Conservation (phyloP, 2,888 invertebrate genomes). For the Lottia gigantea region DNA sequence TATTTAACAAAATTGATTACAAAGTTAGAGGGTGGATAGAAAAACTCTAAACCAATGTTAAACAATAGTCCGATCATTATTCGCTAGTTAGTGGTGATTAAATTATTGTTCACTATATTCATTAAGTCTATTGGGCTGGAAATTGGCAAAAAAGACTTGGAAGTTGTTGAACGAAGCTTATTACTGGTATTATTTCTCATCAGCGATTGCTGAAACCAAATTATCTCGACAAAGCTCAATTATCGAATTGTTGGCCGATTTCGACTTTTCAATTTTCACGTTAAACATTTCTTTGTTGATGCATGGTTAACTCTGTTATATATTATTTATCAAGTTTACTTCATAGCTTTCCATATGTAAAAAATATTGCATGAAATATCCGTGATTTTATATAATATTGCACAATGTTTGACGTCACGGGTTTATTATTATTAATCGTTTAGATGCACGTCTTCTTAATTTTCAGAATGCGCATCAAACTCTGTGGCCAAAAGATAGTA, state of each 20-base stretch:
- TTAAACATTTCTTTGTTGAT: no score
- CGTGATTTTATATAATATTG: no score
- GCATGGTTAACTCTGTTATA: no score
- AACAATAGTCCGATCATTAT: neutral
- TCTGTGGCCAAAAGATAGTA: no score
- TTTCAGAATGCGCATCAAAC: no score
- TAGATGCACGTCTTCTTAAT: no score
- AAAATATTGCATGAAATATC: no score
- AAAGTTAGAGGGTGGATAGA: neutral
- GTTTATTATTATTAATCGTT: no score
- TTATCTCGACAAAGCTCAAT: neutral
- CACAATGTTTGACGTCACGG: no score
- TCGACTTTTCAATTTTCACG: neutral
- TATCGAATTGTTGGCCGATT: neutral
- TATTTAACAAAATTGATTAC: slow-evolving; percentile 22
- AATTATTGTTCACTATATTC: neutral
- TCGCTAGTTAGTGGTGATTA: neutral
- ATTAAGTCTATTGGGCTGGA: neutral
- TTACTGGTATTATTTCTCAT: neutral
- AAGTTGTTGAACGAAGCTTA: neutral
- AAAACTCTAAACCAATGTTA: neutral
- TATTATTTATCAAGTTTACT: no score
- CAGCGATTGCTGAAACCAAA: neutral
- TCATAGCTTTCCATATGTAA: no score
- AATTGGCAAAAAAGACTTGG: neutral